Percentiles rank a stretch among this genome's conserved stretches.
Evolutionary conservation across 2,888 invertebrate species (phyloP).

Genomic region (Amiota minor): DNA sequence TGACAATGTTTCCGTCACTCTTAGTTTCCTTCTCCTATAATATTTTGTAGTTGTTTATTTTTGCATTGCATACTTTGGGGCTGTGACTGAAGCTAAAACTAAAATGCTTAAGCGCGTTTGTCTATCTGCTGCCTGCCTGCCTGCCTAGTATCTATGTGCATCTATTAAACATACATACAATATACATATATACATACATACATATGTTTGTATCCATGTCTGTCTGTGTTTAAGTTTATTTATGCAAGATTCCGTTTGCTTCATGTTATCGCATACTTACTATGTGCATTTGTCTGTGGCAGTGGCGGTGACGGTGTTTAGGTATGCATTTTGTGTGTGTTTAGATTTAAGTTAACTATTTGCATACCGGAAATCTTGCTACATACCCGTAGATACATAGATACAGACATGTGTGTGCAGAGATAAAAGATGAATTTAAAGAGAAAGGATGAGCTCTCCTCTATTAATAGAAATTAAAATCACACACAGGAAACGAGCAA

Average conservation of each 20-base stretch:
- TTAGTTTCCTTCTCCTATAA: neutral
- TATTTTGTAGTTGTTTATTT: conserved; percentile 26
- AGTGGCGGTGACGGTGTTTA: conserved; percentile 23
- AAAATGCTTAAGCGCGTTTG: neutral
- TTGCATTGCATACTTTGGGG: conserved; percentile 37
- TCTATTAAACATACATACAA: neutral
- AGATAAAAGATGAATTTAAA: neutral
- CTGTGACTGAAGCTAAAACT: neutral
- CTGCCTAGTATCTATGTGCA: neutral
- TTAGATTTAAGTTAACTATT: conserved; percentile 32
- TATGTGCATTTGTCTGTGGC: neutral
- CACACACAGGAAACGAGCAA: neutral
- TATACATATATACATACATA: no score
- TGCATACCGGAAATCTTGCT: conserved; percentile 36
- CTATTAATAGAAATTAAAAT: neutral
- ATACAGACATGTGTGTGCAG: neutral
- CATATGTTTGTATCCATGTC: neutral
- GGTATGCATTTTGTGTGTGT: conserved; percentile 33
- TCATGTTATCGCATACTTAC: neutral
- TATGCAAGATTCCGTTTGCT: conserved; percentile 21
- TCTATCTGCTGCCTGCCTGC: neutral
- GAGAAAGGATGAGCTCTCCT: neutral
- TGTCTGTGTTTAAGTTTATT: conserved; percentile 17
- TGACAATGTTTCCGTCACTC: neutral
- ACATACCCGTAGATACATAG: conserved; percentile 14